phyloP scores from a whole-genome alignment of 2,888 invertebrate genomes.

The Fragum whitleyi region DNA sequence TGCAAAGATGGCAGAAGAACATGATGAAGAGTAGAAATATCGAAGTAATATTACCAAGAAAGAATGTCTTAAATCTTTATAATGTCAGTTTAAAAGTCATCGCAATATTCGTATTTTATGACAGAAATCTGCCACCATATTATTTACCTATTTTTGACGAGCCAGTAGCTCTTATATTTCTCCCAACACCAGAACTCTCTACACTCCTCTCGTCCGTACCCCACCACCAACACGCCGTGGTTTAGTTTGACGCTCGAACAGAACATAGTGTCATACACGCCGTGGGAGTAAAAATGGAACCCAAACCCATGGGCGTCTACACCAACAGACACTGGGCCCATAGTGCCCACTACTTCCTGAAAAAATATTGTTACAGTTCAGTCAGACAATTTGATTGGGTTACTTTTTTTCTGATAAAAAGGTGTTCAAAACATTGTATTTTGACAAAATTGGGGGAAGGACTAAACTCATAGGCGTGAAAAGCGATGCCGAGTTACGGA shows the following conservation, averaged over 20 bases:
- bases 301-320: slow-evolving; percentile 92
- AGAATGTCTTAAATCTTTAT: too few relatives aligned
- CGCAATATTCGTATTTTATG: too few relatives aligned
- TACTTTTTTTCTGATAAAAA: not conserved
- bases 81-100: too few relatives aligned
- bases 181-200: not conserved
- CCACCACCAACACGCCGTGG: slow-evolving; percentile 65
- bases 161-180: slow-evolving; percentile 67
- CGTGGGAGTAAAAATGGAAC: slow-evolving; percentile 66
- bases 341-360: slow-evolving; percentile 63
- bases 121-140: too few relatives aligned
- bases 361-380: slow-evolving; percentile 24
- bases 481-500: too few relatives aligned
- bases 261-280: slow-evolving; percentile 57
- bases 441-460: too few relatives aligned
- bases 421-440: too few relatives aligned
- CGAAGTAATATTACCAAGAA: too few relatives aligned
- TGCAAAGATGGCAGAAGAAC: too few relatives aligned
- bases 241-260: slow-evolving; percentile 57
- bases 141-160: slow-evolving; percentile 76
- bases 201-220: slow-evolving; percentile 52
- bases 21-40: too few relatives aligned
- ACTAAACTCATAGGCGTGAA: too few relatives aligned
- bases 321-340: slow-evolving; percentile 91
- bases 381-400: not conserved